phyloP scores from a whole-genome alignment of 2,113 vertebrate genomes.

The Sebastes fasciatus region DNA sequence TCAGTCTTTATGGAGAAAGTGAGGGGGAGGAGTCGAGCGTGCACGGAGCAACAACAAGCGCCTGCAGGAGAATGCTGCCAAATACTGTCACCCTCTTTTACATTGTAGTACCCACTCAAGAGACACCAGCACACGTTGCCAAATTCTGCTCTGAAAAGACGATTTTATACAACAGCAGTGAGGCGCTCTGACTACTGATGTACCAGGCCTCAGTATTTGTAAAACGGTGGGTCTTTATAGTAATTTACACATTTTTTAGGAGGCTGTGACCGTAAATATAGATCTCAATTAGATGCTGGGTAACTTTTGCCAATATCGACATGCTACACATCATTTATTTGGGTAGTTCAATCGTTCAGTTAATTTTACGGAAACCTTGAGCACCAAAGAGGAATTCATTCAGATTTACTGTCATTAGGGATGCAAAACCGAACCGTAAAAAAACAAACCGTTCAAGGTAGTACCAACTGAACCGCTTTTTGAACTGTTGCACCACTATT shows the following conservation, averaged over 20 bases:
- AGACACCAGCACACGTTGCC: conserved; percentile 38
- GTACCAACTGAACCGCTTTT: too few species aligned
- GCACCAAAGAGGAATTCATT: too few species aligned
- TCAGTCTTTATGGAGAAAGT: conserved; percentile 64
- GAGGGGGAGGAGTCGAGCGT: conserved; percentile 61
- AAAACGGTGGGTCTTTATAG: not conserved
- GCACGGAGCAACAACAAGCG: conserved; percentile 55
- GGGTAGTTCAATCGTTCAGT: not conserved
- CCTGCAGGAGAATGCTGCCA: conserved; percentile 64
- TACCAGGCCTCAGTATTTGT: not conserved
- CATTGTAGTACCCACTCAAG: conserved; percentile 2
- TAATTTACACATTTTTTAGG: not conserved
- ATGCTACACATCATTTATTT: too few species aligned
- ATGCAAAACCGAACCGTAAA: too few species aligned
- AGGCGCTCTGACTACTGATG: not conserved
- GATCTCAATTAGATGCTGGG: too few species aligned
- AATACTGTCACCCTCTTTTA: conserved; percentile 51
- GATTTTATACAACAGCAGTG: not conserved
- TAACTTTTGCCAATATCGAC: not conserved
- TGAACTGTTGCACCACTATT: too few species aligned
- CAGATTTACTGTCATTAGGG: too few species aligned
- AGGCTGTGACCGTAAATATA: not conserved
- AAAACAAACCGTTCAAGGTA: too few species aligned
- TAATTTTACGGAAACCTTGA: not conserved
- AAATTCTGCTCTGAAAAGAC: conserved; percentile 24